Conservation (phyloP, 1,140 invertebrate species). For the Apocrypta bakeri region DNA sequence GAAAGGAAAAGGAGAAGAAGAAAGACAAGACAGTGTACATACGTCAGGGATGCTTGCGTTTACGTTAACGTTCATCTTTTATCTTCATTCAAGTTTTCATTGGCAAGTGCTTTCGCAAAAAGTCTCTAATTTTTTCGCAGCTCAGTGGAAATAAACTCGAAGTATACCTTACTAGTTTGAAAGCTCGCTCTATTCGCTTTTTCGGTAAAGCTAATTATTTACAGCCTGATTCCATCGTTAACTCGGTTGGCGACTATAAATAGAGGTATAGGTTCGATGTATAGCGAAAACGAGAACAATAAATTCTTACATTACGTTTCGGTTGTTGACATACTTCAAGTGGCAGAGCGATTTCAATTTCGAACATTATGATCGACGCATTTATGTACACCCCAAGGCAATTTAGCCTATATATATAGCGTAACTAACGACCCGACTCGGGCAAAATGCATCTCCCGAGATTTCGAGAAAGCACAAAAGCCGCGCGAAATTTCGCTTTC, state of each 20-base stretch:
- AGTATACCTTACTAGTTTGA: background rate
- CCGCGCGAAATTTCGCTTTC: slow-evolving; percentile 28
- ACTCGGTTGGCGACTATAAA: background rate
- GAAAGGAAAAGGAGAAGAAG: background rate
- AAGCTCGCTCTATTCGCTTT: too few species aligned
- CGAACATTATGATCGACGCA: background rate
- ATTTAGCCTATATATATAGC: too few species aligned
- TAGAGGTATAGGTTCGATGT: background rate
- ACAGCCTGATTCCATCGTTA: background rate
- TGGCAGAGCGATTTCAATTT: background rate
- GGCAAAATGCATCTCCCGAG: background rate
- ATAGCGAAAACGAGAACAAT: background rate
- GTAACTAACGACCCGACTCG: background rate
- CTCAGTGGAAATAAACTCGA: background rate
- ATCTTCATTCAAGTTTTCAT: background rate
- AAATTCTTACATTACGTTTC: background rate
- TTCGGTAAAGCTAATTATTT: too few species aligned
- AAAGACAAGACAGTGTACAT: background rate
- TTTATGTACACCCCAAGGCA: too few species aligned
- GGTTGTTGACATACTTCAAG: background rate
- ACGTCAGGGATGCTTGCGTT: background rate
- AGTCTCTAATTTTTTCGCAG: too few species aligned
- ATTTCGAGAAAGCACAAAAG: background rate
- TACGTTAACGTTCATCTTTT: slow-evolving; percentile 4
- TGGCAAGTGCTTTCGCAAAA: background rate